A percentile compares a stretch with the other conserved stretches of the same genome.
phyloP scores from a whole-genome alignment of 2,888 invertebrate genomes.

The Acanthosepion esculentum region DNA sequence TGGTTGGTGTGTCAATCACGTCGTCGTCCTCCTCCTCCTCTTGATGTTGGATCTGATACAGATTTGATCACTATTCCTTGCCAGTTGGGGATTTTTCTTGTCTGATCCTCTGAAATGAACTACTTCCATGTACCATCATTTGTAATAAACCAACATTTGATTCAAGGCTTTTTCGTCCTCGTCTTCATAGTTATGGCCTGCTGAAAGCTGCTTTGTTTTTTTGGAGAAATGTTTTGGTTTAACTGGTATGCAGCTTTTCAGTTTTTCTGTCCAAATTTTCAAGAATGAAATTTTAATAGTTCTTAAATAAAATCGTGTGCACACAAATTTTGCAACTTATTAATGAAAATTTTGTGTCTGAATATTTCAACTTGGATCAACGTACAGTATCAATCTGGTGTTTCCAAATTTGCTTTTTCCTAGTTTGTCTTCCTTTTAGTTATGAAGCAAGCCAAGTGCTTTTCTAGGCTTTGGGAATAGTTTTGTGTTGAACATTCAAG shows the following conservation, averaged over 20 bases:
- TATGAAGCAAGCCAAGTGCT: conserved; percentile 45
- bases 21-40: conserved; percentile 43
- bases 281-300: conserved; percentile 43
- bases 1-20: conserved; percentile 49
- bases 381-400: conserved; percentile 23
- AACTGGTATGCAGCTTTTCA: conserved; percentile 47
- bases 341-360: conserved; percentile 45
- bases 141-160: conserved; percentile 48
- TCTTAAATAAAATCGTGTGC: conserved; percentile 41
- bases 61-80: conserved; percentile 48
- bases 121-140: conserved; percentile 47
- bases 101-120: conserved; percentile 45
- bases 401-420: conserved; percentile 44
- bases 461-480: conserved; percentile 8
- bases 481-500: neutral
- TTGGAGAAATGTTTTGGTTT: conserved; percentile 40
- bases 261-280: conserved; percentile 36
- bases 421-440: conserved; percentile 33
- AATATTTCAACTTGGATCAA: conserved; percentile 47
- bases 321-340: conserved; percentile 40
- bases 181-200: conserved; percentile 46
- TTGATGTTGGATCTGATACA: conserved; percentile 47
- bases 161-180: conserved; percentile 45
- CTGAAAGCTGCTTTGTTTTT: conserved; percentile 45
- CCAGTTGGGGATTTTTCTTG: conserved; percentile 47